Percentiles rank a stretch among this genome's conserved stretches.
phyloP scores from a whole-genome alignment of 2,113 vertebrate genomes.

The Dasyurus viverrinus region DNA sequence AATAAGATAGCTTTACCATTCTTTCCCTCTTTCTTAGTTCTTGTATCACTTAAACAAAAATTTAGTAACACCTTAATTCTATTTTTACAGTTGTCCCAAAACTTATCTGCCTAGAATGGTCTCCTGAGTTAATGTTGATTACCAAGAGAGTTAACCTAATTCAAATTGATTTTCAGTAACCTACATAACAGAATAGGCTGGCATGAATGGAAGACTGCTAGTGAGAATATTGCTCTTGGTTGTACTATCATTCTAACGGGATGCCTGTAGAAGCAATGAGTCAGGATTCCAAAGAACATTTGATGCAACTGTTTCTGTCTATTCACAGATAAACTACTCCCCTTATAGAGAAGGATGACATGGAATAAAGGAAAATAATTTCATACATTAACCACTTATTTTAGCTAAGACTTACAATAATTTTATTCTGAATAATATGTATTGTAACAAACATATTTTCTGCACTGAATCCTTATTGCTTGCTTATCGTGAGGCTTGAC shows the following conservation, averaged over 20 bases:
- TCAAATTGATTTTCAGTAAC: conserved; percentile 13
- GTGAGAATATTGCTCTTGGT: background rate
- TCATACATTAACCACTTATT: conserved; percentile 17
- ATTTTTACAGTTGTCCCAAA: conserved; percentile 47
- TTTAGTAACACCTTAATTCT: conserved; percentile 43
- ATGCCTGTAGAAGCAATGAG: background rate
- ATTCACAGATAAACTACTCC: background rate
- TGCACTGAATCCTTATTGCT: conserved; percentile 17
- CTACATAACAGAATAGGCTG: background rate
- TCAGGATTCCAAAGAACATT: background rate
- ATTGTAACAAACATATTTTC: conserved; percentile 10
- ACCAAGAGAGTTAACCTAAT: conserved; percentile 60
- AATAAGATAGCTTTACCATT: conserved; percentile 29
- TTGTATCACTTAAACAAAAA: conserved; percentile 35
- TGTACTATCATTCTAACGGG: background rate
- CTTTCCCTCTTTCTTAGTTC: conserved; percentile 35
- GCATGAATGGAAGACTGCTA: background rate
- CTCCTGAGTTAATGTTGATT: conserved; percentile 53
- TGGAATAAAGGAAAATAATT: background rate
- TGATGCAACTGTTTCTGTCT: background rate
- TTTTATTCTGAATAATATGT: background rate
- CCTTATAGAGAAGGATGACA: background rate
- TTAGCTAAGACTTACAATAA: conserved; percentile 39
- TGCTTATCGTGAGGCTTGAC: background rate
- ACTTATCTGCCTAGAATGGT: conserved; percentile 43